Conservation (phyloP, 2,888 invertebrate species). For the Podabrus alpinus region DNA sequence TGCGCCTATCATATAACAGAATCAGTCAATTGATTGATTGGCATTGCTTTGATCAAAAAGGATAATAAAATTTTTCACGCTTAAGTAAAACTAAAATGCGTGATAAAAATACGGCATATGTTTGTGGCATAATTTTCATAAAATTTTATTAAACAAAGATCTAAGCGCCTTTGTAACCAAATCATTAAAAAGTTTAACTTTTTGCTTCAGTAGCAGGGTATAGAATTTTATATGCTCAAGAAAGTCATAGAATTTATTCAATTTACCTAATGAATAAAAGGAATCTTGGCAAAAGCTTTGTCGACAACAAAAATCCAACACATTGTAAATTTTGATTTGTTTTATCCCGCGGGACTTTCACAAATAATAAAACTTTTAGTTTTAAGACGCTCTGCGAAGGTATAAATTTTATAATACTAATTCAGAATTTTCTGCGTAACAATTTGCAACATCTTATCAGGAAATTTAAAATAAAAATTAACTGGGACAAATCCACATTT, state of each 20-base stretch:
- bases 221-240: neutral
- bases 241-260: neutral
- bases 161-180: neutral
- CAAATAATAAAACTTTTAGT: neutral
- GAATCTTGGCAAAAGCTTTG: neutral
- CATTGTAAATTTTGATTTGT: neutral
- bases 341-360: neutral
- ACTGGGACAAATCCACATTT: neutral
- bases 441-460: neutral
- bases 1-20: constrained; percentile 31
- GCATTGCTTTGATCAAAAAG: constrained; percentile 5
- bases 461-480: neutral
- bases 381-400: neutral
- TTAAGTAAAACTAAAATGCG: neutral
- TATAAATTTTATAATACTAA: neutral
- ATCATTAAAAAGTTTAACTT: neutral
- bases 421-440: no score
- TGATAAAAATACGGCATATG: neutral
- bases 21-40: constrained; percentile 33
- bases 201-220: neutral
- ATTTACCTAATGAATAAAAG: neutral
- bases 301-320: neutral
- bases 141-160: neutral
- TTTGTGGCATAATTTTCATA: neutral
- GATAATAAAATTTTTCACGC: neutral